These are phyloP conservation scores for Homalodisca vitripennis DNA, from an alignment of 1,140 invertebrate species.

Conservation along the genomic window DNA sequence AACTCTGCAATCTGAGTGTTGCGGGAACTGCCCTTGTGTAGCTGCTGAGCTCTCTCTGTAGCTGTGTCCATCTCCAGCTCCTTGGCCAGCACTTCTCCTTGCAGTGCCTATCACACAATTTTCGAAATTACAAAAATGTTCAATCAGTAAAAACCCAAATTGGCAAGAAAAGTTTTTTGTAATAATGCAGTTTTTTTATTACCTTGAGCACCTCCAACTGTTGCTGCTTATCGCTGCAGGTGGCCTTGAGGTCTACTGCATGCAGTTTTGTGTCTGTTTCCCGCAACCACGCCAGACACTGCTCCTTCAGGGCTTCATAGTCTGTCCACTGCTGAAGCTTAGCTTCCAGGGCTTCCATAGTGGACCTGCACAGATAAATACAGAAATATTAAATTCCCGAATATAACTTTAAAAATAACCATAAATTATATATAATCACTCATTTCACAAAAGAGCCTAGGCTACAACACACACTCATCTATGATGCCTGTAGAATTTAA, in stretches of 20 bases:
- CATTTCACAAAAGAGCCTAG: too few species aligned
- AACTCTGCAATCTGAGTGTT: slow-evolving; percentile 82
- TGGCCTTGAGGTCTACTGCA: slow-evolving; percentile 83
- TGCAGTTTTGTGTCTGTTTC: slow-evolving; percentile 86
- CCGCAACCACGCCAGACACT: slow-evolving; percentile 83
- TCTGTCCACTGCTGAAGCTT: slow-evolving; percentile 89
- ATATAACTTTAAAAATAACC: too few species aligned
- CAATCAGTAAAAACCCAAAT: background rate
- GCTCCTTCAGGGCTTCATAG: slow-evolving; percentile 85
- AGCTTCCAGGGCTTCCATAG: slow-evolving; percentile 72
- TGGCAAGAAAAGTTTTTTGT: background rate
- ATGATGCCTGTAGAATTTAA: too few species aligned
- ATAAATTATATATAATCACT: too few species aligned
- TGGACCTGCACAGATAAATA: slow-evolving; percentile 54
- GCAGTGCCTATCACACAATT: slow-evolving; percentile 57
- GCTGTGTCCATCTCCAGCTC: slow-evolving; percentile 92
- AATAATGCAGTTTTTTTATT: slow-evolving; percentile 23
- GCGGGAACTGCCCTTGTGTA: slow-evolving; percentile 68
- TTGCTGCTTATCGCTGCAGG: slow-evolving; percentile 76
- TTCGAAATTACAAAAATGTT: background rate
- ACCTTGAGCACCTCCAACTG: slow-evolving; percentile 75
- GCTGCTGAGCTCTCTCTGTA: slow-evolving; percentile 83
- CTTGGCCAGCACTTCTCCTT: slow-evolving; percentile 86
- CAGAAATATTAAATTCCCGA: too few species aligned
- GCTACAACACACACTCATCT: too few species aligned